Base-by-base conservation (phyloP, 2,888 invertebrate genomes). In the Drosophila ustulata region DNA sequence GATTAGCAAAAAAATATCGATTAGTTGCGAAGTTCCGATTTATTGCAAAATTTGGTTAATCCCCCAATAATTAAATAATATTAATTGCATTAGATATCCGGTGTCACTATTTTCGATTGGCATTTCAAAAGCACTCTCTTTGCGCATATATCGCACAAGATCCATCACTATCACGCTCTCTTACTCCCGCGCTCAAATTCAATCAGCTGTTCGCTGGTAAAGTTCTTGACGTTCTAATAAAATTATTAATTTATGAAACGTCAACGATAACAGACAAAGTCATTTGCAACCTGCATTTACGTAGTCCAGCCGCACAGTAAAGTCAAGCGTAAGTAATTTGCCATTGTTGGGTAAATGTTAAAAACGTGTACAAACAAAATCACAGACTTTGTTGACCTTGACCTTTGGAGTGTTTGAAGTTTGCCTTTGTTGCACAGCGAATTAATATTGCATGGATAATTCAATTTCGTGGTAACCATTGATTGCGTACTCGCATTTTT, bases 121-220 rank as follows among this genome's bases (percentile, higher is more conserved):
- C 11, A 11, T 34, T 11, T 0, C 8, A 30, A 30, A 4, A 4
- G 5, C 5, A 30, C 28, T 28, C 28, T 28, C 5, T 2, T 5
- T 30, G 5, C 7, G 9, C 30, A 39, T 6, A 41, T 26, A 28
- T 58, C 47, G 39, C 39, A 13, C 1, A 41, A 28, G 23, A 53
- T 37, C 18, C 73, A 66, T 59, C 75, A 57, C 79, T 75, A 57
- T 9, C 4, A 63, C 0, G 4, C 43, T 39, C 6, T 41, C 8
- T 45, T 28, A 13, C 64, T 70, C 59, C 47, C 53, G 4, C 32
- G 13, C 56, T 25, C n/a, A 37, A 37, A 11, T n/a, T 13, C 3
- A 49, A 75, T 59, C 80, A 77, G 80, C 80, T 77, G 77, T 63
- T 69, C 49, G 47, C 13, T 46, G 32, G 51, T 49, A 69, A 59